Conservation (phyloP, 2,113 vertebrate genomes). For the Condylura cristata region DNA sequence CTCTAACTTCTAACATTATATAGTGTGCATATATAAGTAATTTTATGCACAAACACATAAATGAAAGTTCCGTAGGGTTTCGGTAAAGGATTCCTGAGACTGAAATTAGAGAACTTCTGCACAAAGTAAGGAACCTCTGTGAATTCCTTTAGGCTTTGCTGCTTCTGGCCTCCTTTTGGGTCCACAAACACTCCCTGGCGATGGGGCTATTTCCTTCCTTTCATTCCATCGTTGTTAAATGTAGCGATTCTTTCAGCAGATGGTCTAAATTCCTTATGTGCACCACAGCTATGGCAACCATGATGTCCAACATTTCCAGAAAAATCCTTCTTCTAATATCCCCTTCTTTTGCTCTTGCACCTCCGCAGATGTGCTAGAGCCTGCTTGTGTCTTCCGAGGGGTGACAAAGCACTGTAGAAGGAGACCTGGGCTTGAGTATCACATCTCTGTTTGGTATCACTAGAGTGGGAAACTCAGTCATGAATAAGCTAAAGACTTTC, state of each 20-base stretch:
- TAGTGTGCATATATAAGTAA: too few species aligned
- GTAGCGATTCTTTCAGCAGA: neutral
- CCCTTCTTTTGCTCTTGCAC: rapidly evolving
- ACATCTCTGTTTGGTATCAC: neutral
- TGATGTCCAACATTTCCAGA: neutral
- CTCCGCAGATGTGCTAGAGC: neutral
- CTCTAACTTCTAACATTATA: neutral
- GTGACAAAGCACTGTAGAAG: neutral
- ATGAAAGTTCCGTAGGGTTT: neutral
- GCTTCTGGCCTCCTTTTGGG: rapidly evolving
- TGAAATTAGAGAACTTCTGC: neutral
- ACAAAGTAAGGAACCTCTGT: neutral
- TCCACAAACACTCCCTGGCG: neutral
- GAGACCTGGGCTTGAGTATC: neutral
- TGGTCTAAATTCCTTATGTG: neutral
- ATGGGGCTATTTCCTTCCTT: neutral
- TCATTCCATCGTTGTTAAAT: neutral
- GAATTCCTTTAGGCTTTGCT: neutral
- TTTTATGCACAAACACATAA: neutral
- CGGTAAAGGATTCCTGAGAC: neutral
- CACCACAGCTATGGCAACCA: neutral
- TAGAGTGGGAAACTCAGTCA: too few species aligned
- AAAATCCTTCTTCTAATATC: neutral
- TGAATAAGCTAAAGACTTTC: neutral
- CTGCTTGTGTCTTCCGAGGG: neutral